A percentile compares a stretch with the other conserved stretches of the same genome.
Conservation (phyloP, 37 sponge, comb jelly and placozoan species). For the Petrosia ficiformis region DNA sequence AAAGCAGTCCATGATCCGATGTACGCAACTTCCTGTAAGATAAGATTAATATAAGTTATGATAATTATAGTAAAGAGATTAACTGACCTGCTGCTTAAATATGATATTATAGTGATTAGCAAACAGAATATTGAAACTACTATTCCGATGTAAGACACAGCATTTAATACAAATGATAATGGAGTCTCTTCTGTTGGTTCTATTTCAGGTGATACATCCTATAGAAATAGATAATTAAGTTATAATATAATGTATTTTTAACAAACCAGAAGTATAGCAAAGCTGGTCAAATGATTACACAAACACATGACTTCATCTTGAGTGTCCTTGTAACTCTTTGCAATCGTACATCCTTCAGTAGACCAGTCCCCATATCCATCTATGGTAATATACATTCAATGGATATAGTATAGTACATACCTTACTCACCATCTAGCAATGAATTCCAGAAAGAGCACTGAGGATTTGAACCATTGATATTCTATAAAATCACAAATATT, state of each 20-base stretch:
- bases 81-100: background rate
- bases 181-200: too few species aligned
- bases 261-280: background rate
- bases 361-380: background rate
- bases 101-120: background rate
- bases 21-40: constrained; percentile 6
- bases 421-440: background rate
- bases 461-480: background rate
- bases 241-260: background rate
- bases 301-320: background rate
- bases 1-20: background rate
- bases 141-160: constrained; percentile 24
- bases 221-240: background rate
- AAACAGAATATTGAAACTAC: constrained; percentile 28
- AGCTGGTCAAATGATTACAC: background rate
- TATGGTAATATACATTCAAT: background rate
- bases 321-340: background rate
- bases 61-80: background rate
- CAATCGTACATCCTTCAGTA: background rate
- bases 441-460: background rate
- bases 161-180: background rate
- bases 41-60: background rate
- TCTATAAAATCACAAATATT: too few species aligned
- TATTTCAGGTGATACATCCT: background rate
- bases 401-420: background rate